Percentiles rank a stretch among this genome's conserved stretches.
Evolutionary conservation across 2,113 vertebrate genomes (phyloP).

Genomic region (Pelodiscus sinensis): DNA sequence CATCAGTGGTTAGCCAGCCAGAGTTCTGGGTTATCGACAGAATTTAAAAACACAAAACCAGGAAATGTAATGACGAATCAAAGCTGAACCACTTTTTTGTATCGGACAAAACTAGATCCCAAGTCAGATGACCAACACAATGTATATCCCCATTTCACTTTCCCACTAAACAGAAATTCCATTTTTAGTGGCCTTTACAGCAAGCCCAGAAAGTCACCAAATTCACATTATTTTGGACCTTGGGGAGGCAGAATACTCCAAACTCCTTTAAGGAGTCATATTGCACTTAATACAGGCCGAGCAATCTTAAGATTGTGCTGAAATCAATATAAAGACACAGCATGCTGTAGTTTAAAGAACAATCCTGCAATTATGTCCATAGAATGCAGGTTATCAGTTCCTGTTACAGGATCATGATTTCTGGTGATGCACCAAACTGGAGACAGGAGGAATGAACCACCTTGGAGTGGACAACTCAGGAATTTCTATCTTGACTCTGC

Average conservation of each 20-base stretch:
- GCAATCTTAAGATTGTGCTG: neutral
- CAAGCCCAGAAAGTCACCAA: rapidly evolving
- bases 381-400: neutral
- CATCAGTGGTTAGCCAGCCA: neutral
- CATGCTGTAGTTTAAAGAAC: neutral
- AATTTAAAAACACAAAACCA: neutral
- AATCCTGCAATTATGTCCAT: neutral
- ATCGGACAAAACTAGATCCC: neutral
- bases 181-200: neutral
- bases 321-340: neutral
- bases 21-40: neutral
- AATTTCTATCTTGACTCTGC: neutral
- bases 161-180: neutral
- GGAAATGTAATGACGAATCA: rapidly evolving
- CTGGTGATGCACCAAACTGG: neutral
- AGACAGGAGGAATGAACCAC: neutral
- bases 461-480: neutral
- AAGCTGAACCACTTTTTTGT: rapidly evolving
- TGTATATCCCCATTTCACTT: neutral
- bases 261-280: neutral
- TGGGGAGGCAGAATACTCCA: neutral
- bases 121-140: neutral
- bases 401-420: neutral
- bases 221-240: neutral
- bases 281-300: neutral